Conservation (phyloP, 2,797 vertebrate species). For the Synaphobranchus kaupii region DNA sequence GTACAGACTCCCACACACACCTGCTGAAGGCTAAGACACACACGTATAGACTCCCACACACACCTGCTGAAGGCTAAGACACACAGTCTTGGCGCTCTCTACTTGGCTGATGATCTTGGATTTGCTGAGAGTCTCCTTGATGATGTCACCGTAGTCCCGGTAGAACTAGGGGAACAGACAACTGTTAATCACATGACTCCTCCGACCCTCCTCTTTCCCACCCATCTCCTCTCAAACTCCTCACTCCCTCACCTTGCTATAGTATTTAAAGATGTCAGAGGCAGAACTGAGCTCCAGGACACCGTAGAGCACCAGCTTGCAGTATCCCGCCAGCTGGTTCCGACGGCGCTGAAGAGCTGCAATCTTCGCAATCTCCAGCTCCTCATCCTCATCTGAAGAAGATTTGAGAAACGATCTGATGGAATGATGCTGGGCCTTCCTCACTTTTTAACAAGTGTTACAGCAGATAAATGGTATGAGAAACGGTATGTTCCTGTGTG, state of each 20-base stretch:
- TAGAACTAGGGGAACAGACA: slow-evolving; percentile 71
- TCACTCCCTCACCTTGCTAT: slow-evolving; percentile 74
- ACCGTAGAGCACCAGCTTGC: slow-evolving; percentile 81
- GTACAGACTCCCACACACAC: not conserved
- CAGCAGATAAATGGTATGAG: not conserved
- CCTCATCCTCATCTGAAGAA: slow-evolving; percentile 42
- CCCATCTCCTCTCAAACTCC: not conserved
- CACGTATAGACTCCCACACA: not conserved
- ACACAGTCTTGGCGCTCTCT: slow-evolving; percentile 78
- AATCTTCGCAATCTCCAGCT: slow-evolving; percentile 66
- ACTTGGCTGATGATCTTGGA: slow-evolving; percentile 74
- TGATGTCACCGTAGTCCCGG: slow-evolving; percentile 88
- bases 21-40: too few relatives aligned
- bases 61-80: slow-evolving; percentile 88
- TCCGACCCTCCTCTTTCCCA: not conserved
- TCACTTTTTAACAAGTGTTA: too few relatives aligned
- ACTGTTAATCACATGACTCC: not conserved
- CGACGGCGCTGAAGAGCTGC: slow-evolving; percentile 73
- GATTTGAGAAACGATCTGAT: not conserved
- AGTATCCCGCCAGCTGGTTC: slow-evolving; percentile 82
- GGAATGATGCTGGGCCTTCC: not conserved
- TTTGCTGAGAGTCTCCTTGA: slow-evolving; percentile 83
- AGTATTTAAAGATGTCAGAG: slow-evolving; percentile 84
- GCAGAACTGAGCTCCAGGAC: slow-evolving; percentile 80
- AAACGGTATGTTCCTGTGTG: not conserved